Evolutionary conservation across 2,113 vertebrate genomes (phyloP), one percentile per base, ranked within the genome.

Genomic region (Scomber japonicus): DNA sequence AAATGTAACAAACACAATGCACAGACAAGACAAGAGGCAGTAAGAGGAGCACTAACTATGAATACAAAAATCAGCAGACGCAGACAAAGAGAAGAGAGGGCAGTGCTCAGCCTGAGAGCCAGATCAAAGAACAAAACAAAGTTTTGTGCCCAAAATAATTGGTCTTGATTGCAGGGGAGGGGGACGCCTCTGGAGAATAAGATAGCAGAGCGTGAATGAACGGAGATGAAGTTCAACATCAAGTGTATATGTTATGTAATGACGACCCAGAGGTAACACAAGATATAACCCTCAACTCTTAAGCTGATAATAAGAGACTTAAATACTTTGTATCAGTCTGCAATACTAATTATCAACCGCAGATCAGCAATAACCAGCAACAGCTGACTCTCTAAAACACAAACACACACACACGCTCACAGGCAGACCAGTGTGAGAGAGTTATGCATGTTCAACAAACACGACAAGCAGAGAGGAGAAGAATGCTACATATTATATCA

Each of bases 91-190:
- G 13, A 31, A 27, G 50, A 13, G 14, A 5, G 10, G 11, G 19
- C 9, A 77, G 56, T 70, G 69, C 24, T 86, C 19, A 49, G 40
- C 44, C 56, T 35, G 61, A 56, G 57, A 84, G 48, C 24, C 15
- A 75, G 51, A 87, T 76, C 48, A 68, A 85, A 85, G 65, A 79
- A 87, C 64, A 81, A 82, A 80, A 79, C 55, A 31, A 2, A 24
- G 62, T 69, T 91, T 71, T 90, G 80, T 80, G 71, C 69, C 63
- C 51, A 81, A 79, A 75, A 88, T 88, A 91, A 86, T 83, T 79
- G 35, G 50, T 65, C 69, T 69, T 71, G 82, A 89, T 89, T 76
- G 65, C 8, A 14, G 78, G 62, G 83, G 81, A 81, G 75, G 71
- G 72, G 63, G 74, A 61, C 14, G 66, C 80, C 88, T 80, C 85